These are phyloP conservation scores for Apis cerana DNA, from an alignment of 1,140 invertebrate species.

Conservation along the genomic window DNA sequence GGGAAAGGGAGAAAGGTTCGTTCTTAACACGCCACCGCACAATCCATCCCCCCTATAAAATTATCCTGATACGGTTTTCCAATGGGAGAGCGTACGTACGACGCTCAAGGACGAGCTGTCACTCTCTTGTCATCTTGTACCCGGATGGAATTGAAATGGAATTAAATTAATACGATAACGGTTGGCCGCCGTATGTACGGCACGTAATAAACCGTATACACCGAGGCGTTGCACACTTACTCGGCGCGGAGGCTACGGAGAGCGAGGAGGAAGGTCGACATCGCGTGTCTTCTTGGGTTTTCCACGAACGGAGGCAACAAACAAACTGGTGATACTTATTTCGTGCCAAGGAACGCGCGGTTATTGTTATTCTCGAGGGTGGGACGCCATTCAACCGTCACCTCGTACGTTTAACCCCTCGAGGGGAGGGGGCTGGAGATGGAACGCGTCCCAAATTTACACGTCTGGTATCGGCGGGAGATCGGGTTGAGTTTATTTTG, in stretches of 20 bases:
- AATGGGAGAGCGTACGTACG: conserved; percentile 29
- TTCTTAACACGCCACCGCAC: not conserved
- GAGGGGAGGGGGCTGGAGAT: not conserved
- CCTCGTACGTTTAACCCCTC: conserved; percentile 32
- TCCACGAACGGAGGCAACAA: conserved; percentile 34
- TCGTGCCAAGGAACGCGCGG: conserved; percentile 32
- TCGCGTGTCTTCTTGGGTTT: conserved; percentile 47
- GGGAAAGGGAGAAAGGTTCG: not conserved
- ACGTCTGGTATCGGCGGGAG: too few species aligned
- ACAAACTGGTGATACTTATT: conserved; percentile 52
- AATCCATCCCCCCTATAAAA: conserved; percentile 56
- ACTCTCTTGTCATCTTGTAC: conserved; percentile 59
- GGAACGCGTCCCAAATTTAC: not conserved
- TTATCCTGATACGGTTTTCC: conserved; percentile 55
- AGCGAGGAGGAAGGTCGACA: conserved; percentile 30
- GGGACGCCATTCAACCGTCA: conserved; percentile 61
- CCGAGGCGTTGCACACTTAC: not conserved
- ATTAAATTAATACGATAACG: conserved; percentile 63
- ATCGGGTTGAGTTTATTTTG: too few species aligned
- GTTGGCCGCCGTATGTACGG: conserved; percentile 26
- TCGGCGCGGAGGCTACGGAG: not conserved
- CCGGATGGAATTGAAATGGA: conserved; percentile 58
- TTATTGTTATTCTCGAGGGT: conserved; percentile 58
- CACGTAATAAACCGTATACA: conserved; percentile 45
- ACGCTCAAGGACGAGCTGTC: conserved; percentile 57